Percentiles rank a stretch among this genome's conserved stretches.
These are phyloP conservation scores for Selenia dentaria DNA, from an alignment of 2,888 invertebrate species.

Conservation along the genomic window DNA sequence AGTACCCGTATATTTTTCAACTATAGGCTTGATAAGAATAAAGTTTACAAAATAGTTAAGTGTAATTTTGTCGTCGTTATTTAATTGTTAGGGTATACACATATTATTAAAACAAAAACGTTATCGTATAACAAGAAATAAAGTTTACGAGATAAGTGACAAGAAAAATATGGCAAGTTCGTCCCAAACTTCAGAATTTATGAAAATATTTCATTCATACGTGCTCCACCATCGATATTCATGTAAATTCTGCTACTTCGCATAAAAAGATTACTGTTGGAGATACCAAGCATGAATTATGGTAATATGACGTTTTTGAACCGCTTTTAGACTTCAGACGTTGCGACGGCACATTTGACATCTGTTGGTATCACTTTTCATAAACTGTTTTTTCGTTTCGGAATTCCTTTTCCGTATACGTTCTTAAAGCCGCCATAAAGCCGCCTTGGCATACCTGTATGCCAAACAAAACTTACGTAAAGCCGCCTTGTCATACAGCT, in stretches of 20 bases:
- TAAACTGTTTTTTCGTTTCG: slow-evolving; percentile 1
- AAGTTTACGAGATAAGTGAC: too few relatives aligned
- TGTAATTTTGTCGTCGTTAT: too few relatives aligned
- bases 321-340: slow-evolving; percentile 1
- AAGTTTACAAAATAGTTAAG: too few relatives aligned
- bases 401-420: too few relatives aligned
- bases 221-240: slow-evolving; percentile 38
- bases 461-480: too few relatives aligned
- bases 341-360: slow-evolving; percentile 1
- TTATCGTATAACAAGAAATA: slow-evolving; percentile 1
- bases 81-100: too few relatives aligned
- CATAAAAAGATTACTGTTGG: slow-evolving; percentile 37
- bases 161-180: background rate
- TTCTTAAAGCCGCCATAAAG: too few relatives aligned
- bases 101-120: too few relatives aligned
- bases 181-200: slow-evolving; percentile 14
- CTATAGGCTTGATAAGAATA: too few relatives aligned
- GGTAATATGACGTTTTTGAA: slow-evolving; percentile 21
- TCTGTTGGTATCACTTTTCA: slow-evolving; percentile 5
- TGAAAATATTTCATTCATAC: slow-evolving; percentile 41
- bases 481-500: too few relatives aligned
- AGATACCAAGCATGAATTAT: slow-evolving; percentile 35
- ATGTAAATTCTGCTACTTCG: slow-evolving; percentile 41
- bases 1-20: too few relatives aligned
- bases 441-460: too few relatives aligned